These are phyloP conservation scores for Pterophyllum scalare DNA, from an alignment of 2,113 vertebrate species.

Conservation along the genomic window DNA sequence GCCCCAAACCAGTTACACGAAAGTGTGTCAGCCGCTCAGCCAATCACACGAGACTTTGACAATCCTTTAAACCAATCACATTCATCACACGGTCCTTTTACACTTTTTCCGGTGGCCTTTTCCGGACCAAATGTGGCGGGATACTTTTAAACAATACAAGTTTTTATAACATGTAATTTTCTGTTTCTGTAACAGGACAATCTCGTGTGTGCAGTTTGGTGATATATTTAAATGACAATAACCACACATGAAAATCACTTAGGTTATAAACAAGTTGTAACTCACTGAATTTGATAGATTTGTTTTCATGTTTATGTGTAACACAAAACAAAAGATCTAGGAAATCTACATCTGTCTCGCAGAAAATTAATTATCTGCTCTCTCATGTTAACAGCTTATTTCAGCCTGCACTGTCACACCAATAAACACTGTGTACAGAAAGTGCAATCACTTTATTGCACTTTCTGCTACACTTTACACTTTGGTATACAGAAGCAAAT, in stretches of 20 bases:
- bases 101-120: neutral
- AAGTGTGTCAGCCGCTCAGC: constrained; percentile 13
- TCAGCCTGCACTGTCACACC: neutral
- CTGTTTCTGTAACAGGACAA: neutral
- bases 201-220: neutral
- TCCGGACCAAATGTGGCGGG: constrained; percentile 54
- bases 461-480: neutral
- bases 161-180: neutral
- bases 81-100: accelerated
- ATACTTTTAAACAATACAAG: constrained; percentile 16
- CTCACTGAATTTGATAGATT: neutral
- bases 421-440: neutral
- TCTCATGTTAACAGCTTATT: neutral
- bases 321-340: neutral
- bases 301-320: neutral
- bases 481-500: neutral
- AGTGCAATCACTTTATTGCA: neutral
- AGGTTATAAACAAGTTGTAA: neutral
- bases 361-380: neutral
- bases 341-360: neutral
- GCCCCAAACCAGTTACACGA: constrained; percentile 5
- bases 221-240: neutral
- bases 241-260: too few relatives aligned
- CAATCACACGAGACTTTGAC: constrained; percentile 54
- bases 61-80: constrained; percentile 46